Evolutionary conservation across 2,888 invertebrate genomes (phyloP).

Genomic region (Tortrix viridana): DNA sequence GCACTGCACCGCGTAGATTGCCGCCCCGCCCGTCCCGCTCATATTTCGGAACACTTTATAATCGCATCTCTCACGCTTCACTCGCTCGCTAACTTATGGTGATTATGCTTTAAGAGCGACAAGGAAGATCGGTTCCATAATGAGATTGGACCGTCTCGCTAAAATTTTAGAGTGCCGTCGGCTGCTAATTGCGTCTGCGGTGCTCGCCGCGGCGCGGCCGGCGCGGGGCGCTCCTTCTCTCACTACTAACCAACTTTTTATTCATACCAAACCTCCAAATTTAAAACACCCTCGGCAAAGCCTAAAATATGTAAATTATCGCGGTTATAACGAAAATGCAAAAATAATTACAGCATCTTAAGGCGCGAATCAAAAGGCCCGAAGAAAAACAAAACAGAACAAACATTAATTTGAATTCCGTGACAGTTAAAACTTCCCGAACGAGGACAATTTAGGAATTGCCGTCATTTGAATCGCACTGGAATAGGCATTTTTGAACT

Average conservation of each 20-base stretch:
- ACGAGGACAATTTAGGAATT: conserved; percentile 79
- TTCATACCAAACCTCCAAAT: conserved; percentile 50
- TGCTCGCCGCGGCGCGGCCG: conserved; percentile 46
- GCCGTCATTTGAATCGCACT: conserved; percentile 76
- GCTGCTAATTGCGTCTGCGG: conserved; percentile 79
- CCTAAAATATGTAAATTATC: conserved; percentile 48
- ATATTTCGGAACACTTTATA: conserved; percentile 84
- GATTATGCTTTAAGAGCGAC: conserved; percentile 83
- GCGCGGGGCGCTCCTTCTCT: conserved; percentile 39
- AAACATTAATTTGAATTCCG: conserved; percentile 81
- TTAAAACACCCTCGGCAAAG: conserved; percentile 44
- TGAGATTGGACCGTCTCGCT: conserved; percentile 82
- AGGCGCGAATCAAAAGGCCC: conserved; percentile 69
- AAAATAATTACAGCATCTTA: conserved; percentile 61
- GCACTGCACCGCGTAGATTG: conserved; percentile 81
- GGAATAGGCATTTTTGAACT: conserved; percentile 77
- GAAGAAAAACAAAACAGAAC: conserved; percentile 78
- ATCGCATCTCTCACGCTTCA: conserved; percentile 83
- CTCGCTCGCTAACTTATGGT: conserved; percentile 82
- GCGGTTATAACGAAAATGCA: conserved; percentile 41
- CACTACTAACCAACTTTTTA: conserved; percentile 64
- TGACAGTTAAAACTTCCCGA: conserved; percentile 79
- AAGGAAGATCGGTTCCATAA: conserved; percentile 82
- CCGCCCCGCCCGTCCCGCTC: conserved; percentile 63
- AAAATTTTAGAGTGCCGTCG: conserved; percentile 82